phyloP scores from a whole-genome alignment of 2,797 vertebrate species.

The Darevskia nairensis region DNA sequence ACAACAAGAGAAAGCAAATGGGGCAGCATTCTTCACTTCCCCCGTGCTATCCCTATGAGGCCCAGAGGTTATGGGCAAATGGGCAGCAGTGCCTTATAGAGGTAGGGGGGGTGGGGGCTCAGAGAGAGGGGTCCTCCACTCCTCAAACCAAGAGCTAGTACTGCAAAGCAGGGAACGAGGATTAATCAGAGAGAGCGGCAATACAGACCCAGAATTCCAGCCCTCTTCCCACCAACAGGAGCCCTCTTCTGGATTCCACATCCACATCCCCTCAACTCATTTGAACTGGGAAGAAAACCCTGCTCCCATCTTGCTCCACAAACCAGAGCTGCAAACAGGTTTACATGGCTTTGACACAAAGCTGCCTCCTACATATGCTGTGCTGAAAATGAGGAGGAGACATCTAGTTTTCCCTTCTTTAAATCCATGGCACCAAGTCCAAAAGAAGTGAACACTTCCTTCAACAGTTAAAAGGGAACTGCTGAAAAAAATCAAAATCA shows the following conservation, averaged over 20 bases:
- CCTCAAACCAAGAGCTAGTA: neutral
- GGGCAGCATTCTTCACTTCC: neutral
- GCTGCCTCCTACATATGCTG: too few relatives aligned
- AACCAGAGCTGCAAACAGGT: neutral
- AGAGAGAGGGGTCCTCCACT: neutral
- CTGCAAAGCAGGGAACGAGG: neutral
- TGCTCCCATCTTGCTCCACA: neutral
- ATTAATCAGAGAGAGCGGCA: neutral
- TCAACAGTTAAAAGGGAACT: neutral
- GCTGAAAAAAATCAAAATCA: neutral
- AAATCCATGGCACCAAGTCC: neutral
- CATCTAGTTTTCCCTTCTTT: neutral
- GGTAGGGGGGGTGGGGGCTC: rapidly evolving
- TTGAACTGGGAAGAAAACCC: neutral
- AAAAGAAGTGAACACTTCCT: neutral
- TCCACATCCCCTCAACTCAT: neutral
- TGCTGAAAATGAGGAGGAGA: neutral
- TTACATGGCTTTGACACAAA: neutral
- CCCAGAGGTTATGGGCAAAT: neutral
- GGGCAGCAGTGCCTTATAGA: too few relatives aligned
- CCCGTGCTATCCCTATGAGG: neutral
- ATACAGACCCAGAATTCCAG: neutral
- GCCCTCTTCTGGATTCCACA: neutral
- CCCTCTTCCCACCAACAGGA: neutral
- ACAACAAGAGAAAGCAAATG: neutral